Evolutionary conservation across 2,797 vertebrate species (phyloP), one percentile per base, ranked within the genome.

Genomic region (Emys orbicularis): DNA sequence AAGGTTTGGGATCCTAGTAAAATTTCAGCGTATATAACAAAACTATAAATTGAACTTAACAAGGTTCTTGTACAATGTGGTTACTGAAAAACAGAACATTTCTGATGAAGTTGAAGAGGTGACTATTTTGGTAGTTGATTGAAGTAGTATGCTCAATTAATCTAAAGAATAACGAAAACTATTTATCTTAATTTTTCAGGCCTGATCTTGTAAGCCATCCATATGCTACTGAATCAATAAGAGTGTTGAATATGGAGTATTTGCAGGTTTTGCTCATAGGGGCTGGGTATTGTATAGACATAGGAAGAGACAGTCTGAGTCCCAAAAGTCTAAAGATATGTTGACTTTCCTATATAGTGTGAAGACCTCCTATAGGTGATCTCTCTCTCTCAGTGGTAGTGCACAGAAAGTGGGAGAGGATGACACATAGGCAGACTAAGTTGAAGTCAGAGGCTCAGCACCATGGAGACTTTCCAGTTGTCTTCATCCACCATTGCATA

Each of bases 41-140:
- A 81, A 80, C 34, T 81, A 31, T 2, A 16, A 89, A 2, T 29
- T 91, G 81, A 59, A 85, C 83, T 92, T 74, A 81, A 7, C 41
- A 65, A 88, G 86, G 5, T 41, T 79, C 12, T 49, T 2, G 34
- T 83, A 47, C 16, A n/a, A 8, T 83, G 5, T 91, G 92, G 72
- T 52, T 80, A 52, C 29, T 89, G 77, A 50, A 93, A 49, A 82
- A 34, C 34, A 81, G 34, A 94, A 80, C 41, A 47, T 72, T 54
- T n/a, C n/a, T 41, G 19, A 72, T 72, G 21, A 72, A 41, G 34
- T 72, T 72, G n/a, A 79, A 79, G 54, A 74, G 65, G 0, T 23
- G 81, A n/a, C 4, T 8, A 0, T 2, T 72, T 76, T 93, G 84
- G 37, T 3, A 74, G 21, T 27, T 65, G 34, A 29, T 79, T 79